A percentile compares a stretch with the other conserved stretches of the same genome.
Conservation (phyloP, 2,113 vertebrate genomes). For the Physeter macrocephalus region DNA sequence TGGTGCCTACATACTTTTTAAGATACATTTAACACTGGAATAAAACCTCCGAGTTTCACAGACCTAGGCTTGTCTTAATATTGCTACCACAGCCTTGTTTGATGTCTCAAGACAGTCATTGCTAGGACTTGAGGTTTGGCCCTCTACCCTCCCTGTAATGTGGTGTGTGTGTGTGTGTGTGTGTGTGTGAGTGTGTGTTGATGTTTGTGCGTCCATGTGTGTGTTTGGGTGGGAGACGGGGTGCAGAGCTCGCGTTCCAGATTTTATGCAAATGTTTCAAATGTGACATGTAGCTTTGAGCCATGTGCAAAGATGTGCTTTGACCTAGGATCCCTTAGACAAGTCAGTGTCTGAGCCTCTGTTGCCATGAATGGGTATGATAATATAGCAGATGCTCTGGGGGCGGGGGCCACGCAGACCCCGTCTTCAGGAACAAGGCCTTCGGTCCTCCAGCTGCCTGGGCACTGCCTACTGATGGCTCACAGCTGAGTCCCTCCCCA, state of each 20-base stretch:
- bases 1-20: background rate
- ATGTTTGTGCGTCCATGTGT: background rate
- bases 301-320: background rate
- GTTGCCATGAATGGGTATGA: background rate
- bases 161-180: no score
- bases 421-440: background rate
- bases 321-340: background rate
- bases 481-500: no score
- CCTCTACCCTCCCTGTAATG: background rate
- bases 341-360: background rate
- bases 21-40: background rate
- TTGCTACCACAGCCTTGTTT: background rate
- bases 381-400: fast-evolving
- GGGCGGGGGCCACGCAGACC: background rate
- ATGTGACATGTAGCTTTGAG: background rate
- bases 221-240: background rate
- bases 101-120: background rate
- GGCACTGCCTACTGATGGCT: background rate
- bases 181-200: background rate
- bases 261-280: background rate
- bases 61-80: background rate
- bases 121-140: background rate
- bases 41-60: background rate
- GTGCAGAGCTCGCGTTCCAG: background rate
- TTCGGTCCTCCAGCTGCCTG: background rate